Conservation (phyloP, 2,797 vertebrate species). For the Nyctibius grandis region DNA sequence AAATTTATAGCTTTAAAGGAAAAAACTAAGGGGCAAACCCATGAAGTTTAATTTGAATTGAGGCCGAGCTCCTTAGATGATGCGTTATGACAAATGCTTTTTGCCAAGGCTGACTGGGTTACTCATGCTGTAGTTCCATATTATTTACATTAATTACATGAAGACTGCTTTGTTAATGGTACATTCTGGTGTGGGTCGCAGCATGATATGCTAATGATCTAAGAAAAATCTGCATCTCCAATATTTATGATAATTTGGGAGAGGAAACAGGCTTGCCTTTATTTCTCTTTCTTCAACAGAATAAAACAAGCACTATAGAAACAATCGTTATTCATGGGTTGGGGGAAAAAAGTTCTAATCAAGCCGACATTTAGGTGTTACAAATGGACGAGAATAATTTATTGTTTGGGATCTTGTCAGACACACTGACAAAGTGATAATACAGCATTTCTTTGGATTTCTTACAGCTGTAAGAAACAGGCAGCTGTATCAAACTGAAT, state of each 20-base stretch:
- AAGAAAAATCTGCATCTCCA: conserved; percentile 83
- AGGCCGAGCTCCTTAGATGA: conserved; percentile 78
- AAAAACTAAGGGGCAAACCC: conserved; percentile 77
- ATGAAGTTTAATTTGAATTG: conserved; percentile 83
- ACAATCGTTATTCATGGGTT: conserved; percentile 58
- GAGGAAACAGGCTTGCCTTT: conserved; percentile 75
- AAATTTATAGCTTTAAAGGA: conserved; percentile 80
- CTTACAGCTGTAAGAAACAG: too few species aligned
- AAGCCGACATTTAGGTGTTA: conserved; percentile 63
- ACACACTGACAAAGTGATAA: conserved; percentile 65
- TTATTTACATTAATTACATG: conserved; percentile 91
- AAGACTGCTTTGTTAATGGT: conserved; percentile 85
- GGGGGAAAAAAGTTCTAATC: conserved; percentile 70
- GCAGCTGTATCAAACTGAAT: conserved; percentile 6
- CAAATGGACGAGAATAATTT: conserved; percentile 65
- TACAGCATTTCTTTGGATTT: conserved; percentile 17
- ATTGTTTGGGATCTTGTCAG: conserved; percentile 66
- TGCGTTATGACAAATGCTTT: conserved; percentile 87
- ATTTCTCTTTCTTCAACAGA: conserved; percentile 71
- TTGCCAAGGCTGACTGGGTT: conserved; percentile 87
- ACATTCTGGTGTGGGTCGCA: conserved; percentile 82
- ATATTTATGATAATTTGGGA: conserved; percentile 85
- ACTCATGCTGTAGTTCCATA: conserved; percentile 81
- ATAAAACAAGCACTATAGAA: conserved; percentile 66
- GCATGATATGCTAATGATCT: conserved; percentile 86